Evolutionary conservation across 2,797 vertebrate genomes (phyloP), one percentile per base, ranked within the genome.

Genomic region (Nyctalus aviator): DNA sequence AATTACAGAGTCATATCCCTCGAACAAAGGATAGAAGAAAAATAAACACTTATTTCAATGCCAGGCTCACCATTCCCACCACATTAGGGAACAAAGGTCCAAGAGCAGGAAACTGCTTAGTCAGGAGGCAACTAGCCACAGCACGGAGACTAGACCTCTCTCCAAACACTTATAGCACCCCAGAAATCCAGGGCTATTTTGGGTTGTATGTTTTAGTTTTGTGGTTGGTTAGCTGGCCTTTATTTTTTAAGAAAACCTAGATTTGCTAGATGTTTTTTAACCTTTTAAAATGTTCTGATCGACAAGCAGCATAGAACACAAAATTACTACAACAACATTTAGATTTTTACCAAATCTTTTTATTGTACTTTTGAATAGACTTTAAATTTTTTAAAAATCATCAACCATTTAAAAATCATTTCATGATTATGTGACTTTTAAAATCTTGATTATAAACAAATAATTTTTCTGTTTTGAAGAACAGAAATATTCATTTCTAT

Each of bases 321-420:
- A 21, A 30, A 91, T 71, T 85, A 93, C 11, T 23, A 91, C 35
- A 48, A 17, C 25, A n/a, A 76, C 50, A 90, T 44, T 93, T 84
- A 15, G 7, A 82, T 92, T 57, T 88, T 17, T 0, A 57, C 9
- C 23, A 89, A 86, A 84, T 10, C 23, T 88, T 92, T 86, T 7
- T 92, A 86, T 32, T 75, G 23, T 17, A 44, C 44, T 73, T 62
- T 48, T 97, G 71, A 93, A 13, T 72, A 83, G 32, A 32, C 81
- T 53, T 55, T 87, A 96, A 93, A 95, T 66, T 55, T 37, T 41
- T 35, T 20, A 89, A 76, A 92, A 94, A 95, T 94, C 84, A 93
- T 1, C 73, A 2, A 0, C 41, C 20, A 37, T 41, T 41, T n/a
- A 44, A 93, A 77, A 87, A 3, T 86, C 90, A 91, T 85, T 85